Conservation (phyloP, 1,140 invertebrate genomes). For the Lepidurus packardi region DNA sequence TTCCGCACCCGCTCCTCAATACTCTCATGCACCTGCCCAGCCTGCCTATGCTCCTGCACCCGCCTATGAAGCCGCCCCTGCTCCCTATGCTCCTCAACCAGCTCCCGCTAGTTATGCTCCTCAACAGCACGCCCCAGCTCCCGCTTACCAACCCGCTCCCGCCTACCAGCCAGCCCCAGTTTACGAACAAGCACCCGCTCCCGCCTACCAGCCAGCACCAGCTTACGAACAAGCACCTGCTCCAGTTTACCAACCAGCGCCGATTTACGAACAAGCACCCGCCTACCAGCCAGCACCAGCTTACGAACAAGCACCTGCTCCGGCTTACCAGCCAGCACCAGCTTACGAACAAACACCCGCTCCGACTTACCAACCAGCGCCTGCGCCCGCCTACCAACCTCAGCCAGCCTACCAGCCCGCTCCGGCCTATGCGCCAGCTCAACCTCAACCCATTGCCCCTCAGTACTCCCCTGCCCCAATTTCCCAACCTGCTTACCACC, state of each 20-base stretch:
- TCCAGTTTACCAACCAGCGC: not conserved
- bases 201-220: not conserved
- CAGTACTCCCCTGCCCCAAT: not conserved
- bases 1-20: not conserved
- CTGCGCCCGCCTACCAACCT: slow-evolving; percentile 14
- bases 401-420: slow-evolving; percentile 23
- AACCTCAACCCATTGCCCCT: not conserved
- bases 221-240: slow-evolving; percentile 18
- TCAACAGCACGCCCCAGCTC: not conserved
- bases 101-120: slow-evolving; percentile 26
- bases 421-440: not conserved
- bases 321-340: not conserved
- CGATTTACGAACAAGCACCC: not conserved
- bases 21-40: not conserved
- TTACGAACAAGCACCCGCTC: not conserved
- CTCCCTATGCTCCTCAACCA: not conserved
- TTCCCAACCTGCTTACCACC: slow-evolving; percentile 2
- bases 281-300: not conserved
- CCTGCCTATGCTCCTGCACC: slow-evolving; percentile 23
- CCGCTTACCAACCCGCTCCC: not conserved
- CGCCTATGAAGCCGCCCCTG: not conserved
- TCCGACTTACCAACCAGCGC: not conserved
- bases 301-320: not conserved
- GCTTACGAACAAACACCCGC: slow-evolving; percentile 23
- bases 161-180: not conserved